phyloP scores from a whole-genome alignment of 2,113 vertebrate genomes.

The Hyaena hyaena region DNA sequence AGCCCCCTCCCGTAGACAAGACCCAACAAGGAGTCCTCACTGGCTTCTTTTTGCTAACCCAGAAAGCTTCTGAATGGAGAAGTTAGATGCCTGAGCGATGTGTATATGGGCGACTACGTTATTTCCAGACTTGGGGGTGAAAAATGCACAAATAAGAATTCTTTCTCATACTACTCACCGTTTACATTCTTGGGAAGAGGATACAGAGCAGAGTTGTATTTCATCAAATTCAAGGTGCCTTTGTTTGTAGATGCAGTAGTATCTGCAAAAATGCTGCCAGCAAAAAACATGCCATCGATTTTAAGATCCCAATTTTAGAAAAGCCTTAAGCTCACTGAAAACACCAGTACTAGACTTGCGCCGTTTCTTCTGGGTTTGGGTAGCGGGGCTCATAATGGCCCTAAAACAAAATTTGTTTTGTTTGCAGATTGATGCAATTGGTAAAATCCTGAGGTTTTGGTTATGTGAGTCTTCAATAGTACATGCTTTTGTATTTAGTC shows the following conservation, averaged over 20 bases:
- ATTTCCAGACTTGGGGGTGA: neutral
- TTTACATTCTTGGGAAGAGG: neutral
- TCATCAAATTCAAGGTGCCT: neutral
- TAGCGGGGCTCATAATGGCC: neutral
- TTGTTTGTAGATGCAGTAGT: neutral
- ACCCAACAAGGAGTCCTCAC: neutral
- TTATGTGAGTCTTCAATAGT: neutral
- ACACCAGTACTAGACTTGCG: neutral
- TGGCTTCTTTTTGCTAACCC: neutral
- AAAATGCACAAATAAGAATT: neutral
- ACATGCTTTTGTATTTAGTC: neutral
- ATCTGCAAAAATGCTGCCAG: neutral
- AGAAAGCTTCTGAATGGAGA: neutral
- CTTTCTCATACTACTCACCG: neutral
- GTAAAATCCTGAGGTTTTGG: neutral
- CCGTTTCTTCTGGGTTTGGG: neutral
- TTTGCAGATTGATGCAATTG: neutral
- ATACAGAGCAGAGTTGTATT: neutral
- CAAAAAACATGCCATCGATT: neutral
- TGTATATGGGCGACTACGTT: neutral
- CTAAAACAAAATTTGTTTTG: neutral
- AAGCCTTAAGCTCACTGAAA: neutral
- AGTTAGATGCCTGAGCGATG: neutral
- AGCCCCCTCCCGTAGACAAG: too few relatives aligned
- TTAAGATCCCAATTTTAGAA: neutral